phyloP scores from a whole-genome alignment of 2,888 invertebrate species.

The Amphimallon solstitiale region DNA sequence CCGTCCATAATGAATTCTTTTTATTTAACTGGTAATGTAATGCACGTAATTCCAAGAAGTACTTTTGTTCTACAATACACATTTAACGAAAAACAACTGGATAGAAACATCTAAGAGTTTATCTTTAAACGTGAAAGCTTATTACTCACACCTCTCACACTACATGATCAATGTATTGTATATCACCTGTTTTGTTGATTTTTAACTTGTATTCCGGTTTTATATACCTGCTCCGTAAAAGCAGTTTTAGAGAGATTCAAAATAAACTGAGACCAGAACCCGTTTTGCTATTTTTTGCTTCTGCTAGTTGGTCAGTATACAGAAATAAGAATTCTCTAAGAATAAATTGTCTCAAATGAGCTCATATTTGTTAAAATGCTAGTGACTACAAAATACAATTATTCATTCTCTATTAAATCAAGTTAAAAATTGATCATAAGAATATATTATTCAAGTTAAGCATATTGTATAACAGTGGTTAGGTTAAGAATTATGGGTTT shows the following conservation, averaged over 20 bases:
- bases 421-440: no score
- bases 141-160: background rate
- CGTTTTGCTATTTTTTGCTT: background rate
- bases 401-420: no score
- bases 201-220: slow-evolving; percentile 7
- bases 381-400: no score
- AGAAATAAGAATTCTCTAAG: no score
- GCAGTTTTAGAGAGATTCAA: background rate
- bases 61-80: background rate
- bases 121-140: background rate
- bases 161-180: background rate
- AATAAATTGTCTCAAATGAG: no score
- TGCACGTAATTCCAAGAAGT: background rate
- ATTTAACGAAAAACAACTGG: background rate
- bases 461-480: no score
- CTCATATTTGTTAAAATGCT: no score
- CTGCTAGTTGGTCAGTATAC: background rate
- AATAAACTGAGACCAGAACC: background rate
- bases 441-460: no score
- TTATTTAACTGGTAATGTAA: no score
- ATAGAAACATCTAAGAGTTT: background rate
- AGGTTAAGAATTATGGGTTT: no score
- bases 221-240: background rate
- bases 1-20: background rate
- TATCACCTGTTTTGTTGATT: background rate